Conservation (phyloP, 2,113 vertebrate species). For the Leuciscus idus region DNA sequence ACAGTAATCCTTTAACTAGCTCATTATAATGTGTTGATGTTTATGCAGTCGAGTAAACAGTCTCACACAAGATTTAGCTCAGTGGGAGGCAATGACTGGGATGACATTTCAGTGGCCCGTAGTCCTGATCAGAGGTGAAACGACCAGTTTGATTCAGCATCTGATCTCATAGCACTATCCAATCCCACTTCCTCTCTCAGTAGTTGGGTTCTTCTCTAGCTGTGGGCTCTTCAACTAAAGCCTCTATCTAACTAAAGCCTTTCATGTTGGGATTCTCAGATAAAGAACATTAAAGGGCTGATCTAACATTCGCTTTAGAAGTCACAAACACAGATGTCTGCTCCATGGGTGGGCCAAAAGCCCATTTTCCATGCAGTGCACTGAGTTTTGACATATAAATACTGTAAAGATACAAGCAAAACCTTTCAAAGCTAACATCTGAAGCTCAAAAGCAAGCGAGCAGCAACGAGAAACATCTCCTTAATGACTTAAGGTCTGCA, state of each 20-base stretch:
- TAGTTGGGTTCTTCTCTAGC: constrained; percentile 7
- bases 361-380: not conserved
- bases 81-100: not conserved
- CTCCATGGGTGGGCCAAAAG: constrained; percentile 13
- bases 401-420: not conserved
- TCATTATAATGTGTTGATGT: not conserved
- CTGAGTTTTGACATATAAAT: constrained; percentile 15
- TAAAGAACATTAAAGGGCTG: constrained; percentile 33
- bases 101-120: constrained; percentile 35
- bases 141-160: constrained; percentile 12
- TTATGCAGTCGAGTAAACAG: constrained; percentile 21
- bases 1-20: not conserved
- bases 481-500: not conserved
- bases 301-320: constrained; percentile 15
- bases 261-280: constrained; percentile 39
- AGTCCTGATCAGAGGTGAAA: constrained; percentile 27
- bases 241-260: constrained; percentile 18
- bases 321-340: constrained; percentile 21
- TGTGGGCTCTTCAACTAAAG: constrained; percentile 19
- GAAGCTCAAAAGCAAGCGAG: not conserved
- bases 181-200: not conserved
- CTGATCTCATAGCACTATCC: not conserved
- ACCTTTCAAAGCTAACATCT: not conserved
- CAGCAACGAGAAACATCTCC: not conserved
- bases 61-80: constrained; percentile 11